These are phyloP conservation scores for Antedon bifida DNA, from an alignment of 35 echinoderm and acorn worm genomes.

Conservation along the genomic window DNA sequence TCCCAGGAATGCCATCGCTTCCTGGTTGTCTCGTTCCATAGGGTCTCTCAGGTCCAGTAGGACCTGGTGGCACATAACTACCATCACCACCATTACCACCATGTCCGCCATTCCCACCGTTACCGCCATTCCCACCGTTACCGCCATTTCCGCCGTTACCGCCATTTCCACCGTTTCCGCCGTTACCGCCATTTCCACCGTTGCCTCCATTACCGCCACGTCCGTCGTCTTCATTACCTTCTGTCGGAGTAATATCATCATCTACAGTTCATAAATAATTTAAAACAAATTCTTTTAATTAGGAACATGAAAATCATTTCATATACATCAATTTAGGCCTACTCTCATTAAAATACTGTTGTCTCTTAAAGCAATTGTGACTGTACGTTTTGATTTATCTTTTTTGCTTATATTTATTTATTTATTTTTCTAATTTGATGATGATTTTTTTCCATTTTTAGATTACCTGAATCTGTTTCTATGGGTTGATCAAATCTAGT, in stretches of 20 bases:
- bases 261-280: too few relatives aligned
- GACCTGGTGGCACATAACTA: not conserved
- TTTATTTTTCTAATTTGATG: too few relatives aligned
- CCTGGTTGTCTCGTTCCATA: slow-evolving; percentile 21
- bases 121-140: not conserved
- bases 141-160: not conserved
- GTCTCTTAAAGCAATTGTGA: too few relatives aligned
- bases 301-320: too few relatives aligned
- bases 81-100: not conserved
- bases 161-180: not conserved
- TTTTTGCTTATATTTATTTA: too few relatives aligned
- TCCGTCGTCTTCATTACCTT: not conserved
- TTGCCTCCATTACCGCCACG: not conserved
- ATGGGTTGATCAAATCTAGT: not conserved
- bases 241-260: not conserved
- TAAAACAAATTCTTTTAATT: too few relatives aligned
- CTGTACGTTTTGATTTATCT: too few relatives aligned
- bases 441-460: too few relatives aligned
- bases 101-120: not conserved
- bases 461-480: not conserved
- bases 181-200: not conserved
- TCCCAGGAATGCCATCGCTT: slow-evolving; percentile 40
- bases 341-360: too few relatives aligned
- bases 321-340: too few relatives aligned
- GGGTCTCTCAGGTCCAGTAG: not conserved